Conservation (phyloP, 2,113 vertebrate species). For the Lontra canadensis region DNA sequence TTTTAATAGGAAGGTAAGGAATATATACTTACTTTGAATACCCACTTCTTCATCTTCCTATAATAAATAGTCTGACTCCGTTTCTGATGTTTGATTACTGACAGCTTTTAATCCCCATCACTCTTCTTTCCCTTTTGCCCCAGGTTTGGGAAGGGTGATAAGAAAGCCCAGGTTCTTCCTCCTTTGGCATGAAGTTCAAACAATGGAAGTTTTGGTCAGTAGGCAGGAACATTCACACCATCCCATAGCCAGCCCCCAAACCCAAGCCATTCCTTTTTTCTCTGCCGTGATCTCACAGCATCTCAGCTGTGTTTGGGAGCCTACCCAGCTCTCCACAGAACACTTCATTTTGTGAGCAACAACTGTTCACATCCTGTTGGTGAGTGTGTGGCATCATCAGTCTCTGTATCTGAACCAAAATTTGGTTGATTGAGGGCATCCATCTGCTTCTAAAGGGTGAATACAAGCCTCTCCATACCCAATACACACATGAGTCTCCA, state of each 20-base stretch:
- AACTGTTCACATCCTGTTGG: neutral
- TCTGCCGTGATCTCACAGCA: neutral
- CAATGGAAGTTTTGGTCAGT: neutral
- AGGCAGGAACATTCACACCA: neutral
- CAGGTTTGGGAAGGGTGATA: neutral
- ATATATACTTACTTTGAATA: neutral
- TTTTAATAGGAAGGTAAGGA: neutral
- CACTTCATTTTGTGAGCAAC: neutral
- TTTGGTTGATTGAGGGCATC: neutral
- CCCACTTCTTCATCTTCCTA: neutral
- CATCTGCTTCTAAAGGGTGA: neutral
- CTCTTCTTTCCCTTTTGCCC: neutral
- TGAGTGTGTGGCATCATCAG: neutral
- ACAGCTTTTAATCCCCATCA: neutral
- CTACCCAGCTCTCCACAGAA: neutral
- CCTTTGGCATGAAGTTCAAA: neutral
- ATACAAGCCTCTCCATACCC: neutral
- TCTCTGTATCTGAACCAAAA: neutral
- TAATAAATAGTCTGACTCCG: neutral
- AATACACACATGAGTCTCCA: neutral
- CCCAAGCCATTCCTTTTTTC: neutral
- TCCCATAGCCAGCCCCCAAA: neutral
- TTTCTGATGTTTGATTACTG: neutral
- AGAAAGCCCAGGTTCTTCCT: neutral
- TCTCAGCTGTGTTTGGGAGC: neutral